Base-by-base conservation (phyloP, 2,113 vertebrate genomes). In the Thalassarche chlororhynchos region DNA sequence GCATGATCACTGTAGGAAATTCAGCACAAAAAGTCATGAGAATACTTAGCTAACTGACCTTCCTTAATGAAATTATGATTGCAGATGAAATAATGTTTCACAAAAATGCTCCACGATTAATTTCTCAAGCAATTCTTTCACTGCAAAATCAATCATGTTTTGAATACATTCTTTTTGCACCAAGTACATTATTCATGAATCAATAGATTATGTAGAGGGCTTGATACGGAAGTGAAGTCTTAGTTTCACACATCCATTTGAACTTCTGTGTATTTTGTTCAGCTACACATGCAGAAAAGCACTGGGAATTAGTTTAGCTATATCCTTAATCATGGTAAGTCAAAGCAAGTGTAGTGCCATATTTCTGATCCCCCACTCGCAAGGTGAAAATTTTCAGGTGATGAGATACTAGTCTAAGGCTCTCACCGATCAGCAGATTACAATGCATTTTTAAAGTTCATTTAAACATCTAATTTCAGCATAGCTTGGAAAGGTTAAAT, bases 121-220 rank as follows among this genome's bases (percentile, higher is more conserved):
- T 90, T 96, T 77, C 52, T 77, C 57, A 87, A 80, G 64, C 46
- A 97, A 75, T 87, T 90, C 44, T 93, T 93, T 78, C 51, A 84
- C 65, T 90, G 58, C 44, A 65, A 92, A 97, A 93, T 78, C 62
- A 94, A 93, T 97, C 92, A 83, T 71, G 79, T 77, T 97, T 97
- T 87, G 77, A 94, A 96, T 81, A 70, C 58, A 23, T 77, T 91
- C 78, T 96, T 97, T 97, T 97, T 85, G 26, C 66, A 69, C 26
- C 46, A 57, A 90, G 83, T 87, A 71, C 23, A 75, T 94, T 94
- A 94, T 96, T 95, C 69, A 94, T 90, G 75, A 96, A 80, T 58
- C 44, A 93, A 94, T 5, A 95, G 52, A 84, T 51, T 80, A 36
- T 51, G 9, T 25, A 89, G 28, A 84, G 32, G 26, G n/a, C 36